phyloP scores from a whole-genome alignment of 2,888 invertebrate species.

The Apamea anceps region DNA sequence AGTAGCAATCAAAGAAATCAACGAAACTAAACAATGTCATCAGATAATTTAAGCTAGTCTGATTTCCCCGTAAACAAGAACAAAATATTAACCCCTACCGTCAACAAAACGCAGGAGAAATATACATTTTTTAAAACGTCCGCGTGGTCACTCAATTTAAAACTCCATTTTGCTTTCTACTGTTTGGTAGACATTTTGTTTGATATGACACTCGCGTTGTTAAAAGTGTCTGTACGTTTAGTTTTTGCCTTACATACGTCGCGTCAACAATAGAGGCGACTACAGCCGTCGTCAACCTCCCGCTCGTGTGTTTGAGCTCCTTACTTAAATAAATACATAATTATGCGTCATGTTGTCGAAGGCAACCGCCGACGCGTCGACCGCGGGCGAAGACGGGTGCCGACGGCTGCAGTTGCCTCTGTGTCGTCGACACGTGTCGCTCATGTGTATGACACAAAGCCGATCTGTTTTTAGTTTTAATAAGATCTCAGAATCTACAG shows the following conservation, averaged over 20 bases:
- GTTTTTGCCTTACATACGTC: not conserved
- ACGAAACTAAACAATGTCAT: not conserved
- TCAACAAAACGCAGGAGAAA: constrained; percentile 6
- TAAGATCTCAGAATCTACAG: not conserved
- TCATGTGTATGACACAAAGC: not conserved
- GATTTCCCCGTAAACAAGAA: not conserved
- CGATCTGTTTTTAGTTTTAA: not conserved
- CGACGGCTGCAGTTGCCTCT: not conserved
- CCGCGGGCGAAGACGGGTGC: no score
- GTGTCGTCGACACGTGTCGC: not conserved
- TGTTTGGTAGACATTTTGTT: not conserved
- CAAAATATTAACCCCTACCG: no score
- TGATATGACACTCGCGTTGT: constrained; percentile 14
- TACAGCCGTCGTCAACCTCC: not conserved
- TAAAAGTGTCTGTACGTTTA: constrained; percentile 5
- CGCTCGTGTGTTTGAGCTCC: no score
- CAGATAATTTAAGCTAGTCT: not conserved
- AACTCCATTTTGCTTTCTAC: not conserved
- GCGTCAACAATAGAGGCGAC: not conserved
- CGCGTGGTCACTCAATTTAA: not conserved
- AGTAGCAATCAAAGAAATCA: no score
- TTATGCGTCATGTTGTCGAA: not conserved
- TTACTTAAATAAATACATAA: no score
- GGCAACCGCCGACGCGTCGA: no score
- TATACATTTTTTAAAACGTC: not conserved